Percentiles rank a stretch among this genome's conserved stretches.
Conservation (phyloP, 1,140 invertebrate genomes). For the Apis cerana region DNA sequence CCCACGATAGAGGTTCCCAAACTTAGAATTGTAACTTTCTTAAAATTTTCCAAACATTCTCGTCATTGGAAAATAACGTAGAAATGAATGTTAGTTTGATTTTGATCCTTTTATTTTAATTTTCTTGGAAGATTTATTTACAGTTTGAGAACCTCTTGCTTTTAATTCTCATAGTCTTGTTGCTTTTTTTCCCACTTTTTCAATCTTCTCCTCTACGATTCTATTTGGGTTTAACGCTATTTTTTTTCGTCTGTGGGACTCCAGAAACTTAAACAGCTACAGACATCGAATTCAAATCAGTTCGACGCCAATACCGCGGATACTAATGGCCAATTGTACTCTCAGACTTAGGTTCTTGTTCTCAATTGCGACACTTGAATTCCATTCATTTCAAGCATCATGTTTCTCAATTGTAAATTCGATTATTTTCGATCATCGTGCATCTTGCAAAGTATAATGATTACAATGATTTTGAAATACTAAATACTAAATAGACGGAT, state of each 20-base stretch:
- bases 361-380: not conserved
- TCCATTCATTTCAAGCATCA: not conserved
- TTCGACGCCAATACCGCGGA: not conserved
- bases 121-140: not conserved
- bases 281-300: not conserved
- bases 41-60: not conserved
- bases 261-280: constrained; percentile 25
- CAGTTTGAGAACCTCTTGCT: not conserved
- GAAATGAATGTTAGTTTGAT: not conserved
- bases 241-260: not conserved
- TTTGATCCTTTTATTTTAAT: too few relatives aligned
- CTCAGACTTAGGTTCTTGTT: not conserved
- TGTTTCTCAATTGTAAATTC: constrained; percentile 4
- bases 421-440: not conserved
- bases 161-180: not conserved
- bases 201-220: not conserved
- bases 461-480: too few relatives aligned
- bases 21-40: not conserved
- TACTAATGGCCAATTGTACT: not conserved
- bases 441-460: too few relatives aligned
- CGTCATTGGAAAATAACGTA: too few relatives aligned
- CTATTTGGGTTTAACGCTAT: not conserved
- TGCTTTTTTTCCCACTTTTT: not conserved
- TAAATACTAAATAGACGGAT: too few relatives aligned
- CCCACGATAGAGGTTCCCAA: constrained; percentile 4